A percentile compares a stretch with the other conserved stretches of the same genome.
Evolutionary conservation across 2,113 vertebrate species (phyloP).

Genomic region (Alectura lathami): DNA sequence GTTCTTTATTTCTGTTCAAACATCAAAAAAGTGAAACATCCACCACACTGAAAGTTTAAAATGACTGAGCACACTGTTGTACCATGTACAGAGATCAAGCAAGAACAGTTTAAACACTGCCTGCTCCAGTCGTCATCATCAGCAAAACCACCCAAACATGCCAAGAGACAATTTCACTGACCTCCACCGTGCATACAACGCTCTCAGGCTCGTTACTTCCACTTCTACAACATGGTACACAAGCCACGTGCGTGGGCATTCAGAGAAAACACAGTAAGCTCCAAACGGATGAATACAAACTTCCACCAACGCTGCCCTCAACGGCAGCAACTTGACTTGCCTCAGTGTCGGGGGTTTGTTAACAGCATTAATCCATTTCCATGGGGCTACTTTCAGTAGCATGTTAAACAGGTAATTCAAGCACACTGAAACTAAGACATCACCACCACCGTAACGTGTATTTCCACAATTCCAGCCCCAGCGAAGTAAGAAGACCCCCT

Average conservation of each 20-base stretch:
- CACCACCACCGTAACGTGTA: too few species aligned
- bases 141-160: background rate
- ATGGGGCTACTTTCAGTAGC: background rate
- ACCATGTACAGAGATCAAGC: background rate
- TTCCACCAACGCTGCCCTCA: background rate
- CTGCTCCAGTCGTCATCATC: background rate
- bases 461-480: background rate
- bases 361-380: background rate
- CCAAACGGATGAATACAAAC: background rate
- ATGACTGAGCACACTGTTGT: background rate
- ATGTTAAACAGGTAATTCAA: background rate
- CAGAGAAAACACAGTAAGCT: background rate
- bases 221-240: background rate
- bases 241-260: background rate
- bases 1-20: slow-evolving; percentile 84
- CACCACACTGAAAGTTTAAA: background rate
- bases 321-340: background rate
- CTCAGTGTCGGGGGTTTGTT: background rate
- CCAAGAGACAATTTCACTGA: background rate
- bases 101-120: background rate
- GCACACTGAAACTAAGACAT: background rate
- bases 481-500: background rate
- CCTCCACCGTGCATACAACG: background rate
- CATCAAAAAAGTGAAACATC: background rate
- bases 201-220: background rate